Percentiles rank a stretch among this genome's conserved stretches.
Conservation (phyloP, 2,797 vertebrate genomes). For the Moxostoma hubbsi region DNA sequence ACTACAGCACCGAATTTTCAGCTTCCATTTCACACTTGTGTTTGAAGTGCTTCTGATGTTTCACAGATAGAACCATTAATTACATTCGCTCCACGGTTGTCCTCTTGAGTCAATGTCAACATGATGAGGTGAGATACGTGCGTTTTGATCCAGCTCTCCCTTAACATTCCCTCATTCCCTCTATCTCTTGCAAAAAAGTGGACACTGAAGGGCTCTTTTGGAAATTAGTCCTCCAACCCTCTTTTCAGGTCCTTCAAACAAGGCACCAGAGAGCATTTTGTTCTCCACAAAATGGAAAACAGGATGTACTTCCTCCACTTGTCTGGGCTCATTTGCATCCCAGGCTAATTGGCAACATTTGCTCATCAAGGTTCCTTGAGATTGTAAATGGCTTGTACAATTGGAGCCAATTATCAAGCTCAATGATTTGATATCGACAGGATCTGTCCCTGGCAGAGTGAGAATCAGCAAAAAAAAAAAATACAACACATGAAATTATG, state of each 20-base stretch:
- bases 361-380: constrained; percentile 55
- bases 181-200: not conserved
- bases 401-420: constrained; percentile 64
- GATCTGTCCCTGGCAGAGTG: constrained; percentile 48
- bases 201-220: constrained; percentile 2
- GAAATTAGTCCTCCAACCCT: not conserved
- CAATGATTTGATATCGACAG: constrained; percentile 60
- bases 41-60: constrained; percentile 26
- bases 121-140: not conserved
- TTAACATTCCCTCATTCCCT: not conserved
- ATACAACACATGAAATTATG: too few species aligned
- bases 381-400: constrained; percentile 58
- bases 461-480: not conserved
- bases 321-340: constrained; percentile 47
- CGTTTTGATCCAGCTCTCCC: constrained; percentile 1
- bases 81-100: constrained; percentile 29
- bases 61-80: constrained; percentile 29
- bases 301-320: constrained; percentile 37
- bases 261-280: constrained; percentile 16
- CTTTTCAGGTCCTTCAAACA: constrained; percentile 1
- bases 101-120: constrained; percentile 13
- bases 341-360: constrained; percentile 50
- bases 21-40: constrained; percentile 30
- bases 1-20: constrained; percentile 19
- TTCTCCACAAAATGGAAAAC: constrained; percentile 10